Conservation (phyloP, 1,140 invertebrate species). For the Drosophila jambulina region DNA sequence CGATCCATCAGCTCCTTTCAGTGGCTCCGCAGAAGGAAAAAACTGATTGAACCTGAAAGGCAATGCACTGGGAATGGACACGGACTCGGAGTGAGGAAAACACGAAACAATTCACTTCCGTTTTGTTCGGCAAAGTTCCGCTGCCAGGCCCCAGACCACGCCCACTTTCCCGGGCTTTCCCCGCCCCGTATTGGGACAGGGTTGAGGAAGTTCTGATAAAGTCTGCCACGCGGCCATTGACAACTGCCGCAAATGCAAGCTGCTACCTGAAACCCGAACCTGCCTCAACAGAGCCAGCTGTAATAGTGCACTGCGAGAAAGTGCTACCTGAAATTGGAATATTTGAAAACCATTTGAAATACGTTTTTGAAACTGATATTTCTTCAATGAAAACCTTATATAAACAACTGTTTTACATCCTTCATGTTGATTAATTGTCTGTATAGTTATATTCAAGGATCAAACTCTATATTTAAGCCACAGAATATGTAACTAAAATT, state of each 20-base stretch:
- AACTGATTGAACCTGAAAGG: slow-evolving; percentile 8
- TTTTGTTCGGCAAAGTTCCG: slow-evolving; percentile 32
- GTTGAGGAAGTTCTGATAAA: slow-evolving; percentile 53
- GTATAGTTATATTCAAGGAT: no score
- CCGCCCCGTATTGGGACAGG: slow-evolving; percentile 1
- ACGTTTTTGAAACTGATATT: no score
- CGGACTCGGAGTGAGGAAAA: background rate
- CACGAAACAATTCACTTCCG: slow-evolving; percentile 55
- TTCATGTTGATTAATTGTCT: no score
- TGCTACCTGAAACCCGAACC: slow-evolving; percentile 17
- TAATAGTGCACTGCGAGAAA: slow-evolving; percentile 5
- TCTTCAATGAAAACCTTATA: no score
- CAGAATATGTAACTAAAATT: no score
- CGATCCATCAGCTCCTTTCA: slow-evolving; percentile 22
- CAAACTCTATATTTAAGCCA: background rate
- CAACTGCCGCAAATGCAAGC: slow-evolving; percentile 44
- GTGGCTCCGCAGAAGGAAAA: background rate
- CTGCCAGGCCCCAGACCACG: slow-evolving; percentile 18
- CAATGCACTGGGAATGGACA: background rate
- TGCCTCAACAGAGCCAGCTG: slow-evolving; percentile 4
- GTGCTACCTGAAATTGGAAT: background rate
- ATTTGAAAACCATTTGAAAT: no score
- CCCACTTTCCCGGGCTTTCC: background rate
- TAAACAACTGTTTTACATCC: no score
- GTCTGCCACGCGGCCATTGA: slow-evolving; percentile 62